A percentile compares a stretch with the other conserved stretches of the same genome.
phyloP scores from a whole-genome alignment of 2,888 invertebrate species.

The Trichacis sp. region DNA sequence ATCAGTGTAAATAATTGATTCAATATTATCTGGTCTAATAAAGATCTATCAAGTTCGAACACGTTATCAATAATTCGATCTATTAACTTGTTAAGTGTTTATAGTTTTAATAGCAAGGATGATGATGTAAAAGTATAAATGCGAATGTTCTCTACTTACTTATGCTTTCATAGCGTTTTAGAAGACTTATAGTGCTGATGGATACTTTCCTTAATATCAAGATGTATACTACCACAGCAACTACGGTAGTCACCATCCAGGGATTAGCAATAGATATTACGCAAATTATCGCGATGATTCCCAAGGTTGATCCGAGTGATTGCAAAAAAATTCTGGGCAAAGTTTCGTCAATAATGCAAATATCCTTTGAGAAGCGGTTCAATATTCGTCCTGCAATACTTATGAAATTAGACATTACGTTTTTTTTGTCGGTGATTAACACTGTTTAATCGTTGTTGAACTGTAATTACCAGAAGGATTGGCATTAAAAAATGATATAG shows the following conservation, averaged over 20 bases:
- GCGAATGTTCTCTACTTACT: constrained; percentile 59
- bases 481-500: constrained; percentile 87
- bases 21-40: too few species aligned
- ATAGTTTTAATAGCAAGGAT: too few species aligned
- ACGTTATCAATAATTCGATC: too few species aligned
- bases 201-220: constrained; percentile 75
- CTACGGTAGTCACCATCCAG: constrained; percentile 76
- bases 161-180: constrained; percentile 75
- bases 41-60: too few species aligned
- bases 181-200: constrained; percentile 77
- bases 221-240: constrained; percentile 75
- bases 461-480: constrained; percentile 79
- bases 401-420: too few species aligned
- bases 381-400: constrained; percentile 73
- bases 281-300: constrained; percentile 68
- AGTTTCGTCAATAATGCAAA: constrained; percentile 75
- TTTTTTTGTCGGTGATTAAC: too few species aligned
- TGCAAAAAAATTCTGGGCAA: constrained; percentile 72
- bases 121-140: too few species aligned
- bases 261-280: constrained; percentile 74
- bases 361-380: constrained; percentile 83
- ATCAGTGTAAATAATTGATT: too few species aligned
- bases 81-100: too few species aligned
- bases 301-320: constrained; percentile 70
- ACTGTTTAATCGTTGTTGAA: not conserved